Evolutionary conservation across 2,888 invertebrate species (phyloP).

Genomic region (Tetheella fluctuosa): DNA sequence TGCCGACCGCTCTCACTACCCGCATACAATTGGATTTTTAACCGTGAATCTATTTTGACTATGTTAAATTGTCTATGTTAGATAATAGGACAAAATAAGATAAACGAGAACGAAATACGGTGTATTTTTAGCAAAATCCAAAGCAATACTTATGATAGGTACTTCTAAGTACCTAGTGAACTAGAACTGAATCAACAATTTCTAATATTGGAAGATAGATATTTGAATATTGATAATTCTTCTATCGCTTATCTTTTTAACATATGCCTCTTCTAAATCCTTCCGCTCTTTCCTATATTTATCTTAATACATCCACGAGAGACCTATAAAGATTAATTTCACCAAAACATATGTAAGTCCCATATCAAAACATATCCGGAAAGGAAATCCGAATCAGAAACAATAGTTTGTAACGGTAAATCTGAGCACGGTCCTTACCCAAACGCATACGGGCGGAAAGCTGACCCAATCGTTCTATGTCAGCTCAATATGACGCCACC

Average conservation of each 20-base stretch:
- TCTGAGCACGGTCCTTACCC: conserved; percentile 26
- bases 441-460: conserved; percentile 34
- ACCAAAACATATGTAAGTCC: too few species aligned
- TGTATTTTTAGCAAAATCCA: neutral
- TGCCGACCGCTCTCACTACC: conserved; percentile 49
- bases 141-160: too few species aligned
- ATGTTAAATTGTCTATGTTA: conserved; percentile 35
- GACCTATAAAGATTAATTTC: too few species aligned
- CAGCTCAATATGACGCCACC: conserved; percentile 68
- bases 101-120: neutral
- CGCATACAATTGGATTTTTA: conserved; percentile 71
- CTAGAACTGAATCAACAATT: too few species aligned
- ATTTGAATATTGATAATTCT: too few species aligned
- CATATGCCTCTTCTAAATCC: neutral
- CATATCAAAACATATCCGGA: conserved; percentile 19
- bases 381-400: conserved; percentile 27
- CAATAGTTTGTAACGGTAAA: conserved; percentile 38
- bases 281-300: neutral
- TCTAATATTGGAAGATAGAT: too few species aligned
- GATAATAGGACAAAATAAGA: neutral
- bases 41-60: conserved; percentile 50
- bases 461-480: conserved; percentile 62
- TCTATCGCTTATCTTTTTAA: too few species aligned
- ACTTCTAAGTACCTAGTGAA: too few species aligned
- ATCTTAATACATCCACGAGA: too few species aligned